Conservation (phyloP, 64 coral and sea anemone genomes). For the Exaiptasia diaphana region DNA sequence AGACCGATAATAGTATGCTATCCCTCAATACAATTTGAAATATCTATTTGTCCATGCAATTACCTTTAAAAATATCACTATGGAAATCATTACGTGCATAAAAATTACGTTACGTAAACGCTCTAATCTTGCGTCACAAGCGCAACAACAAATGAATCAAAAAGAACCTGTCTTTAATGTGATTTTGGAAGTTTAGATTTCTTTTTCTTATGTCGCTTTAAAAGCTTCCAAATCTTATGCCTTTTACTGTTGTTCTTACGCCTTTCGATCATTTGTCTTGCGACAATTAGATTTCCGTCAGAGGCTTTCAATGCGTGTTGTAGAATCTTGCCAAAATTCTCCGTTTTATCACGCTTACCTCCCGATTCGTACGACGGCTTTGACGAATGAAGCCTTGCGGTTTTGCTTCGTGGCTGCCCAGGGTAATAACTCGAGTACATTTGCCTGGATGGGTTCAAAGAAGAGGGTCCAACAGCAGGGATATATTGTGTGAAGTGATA, state of each 20-base stretch:
- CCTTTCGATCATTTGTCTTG: not conserved
- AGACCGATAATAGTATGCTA: no score
- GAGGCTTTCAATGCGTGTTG: not conserved
- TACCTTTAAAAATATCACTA: no score
- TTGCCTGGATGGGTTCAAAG: not conserved
- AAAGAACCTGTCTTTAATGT: no score
- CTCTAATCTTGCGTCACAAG: no score
- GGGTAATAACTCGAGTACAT: not conserved
- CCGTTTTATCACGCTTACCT: not conserved
- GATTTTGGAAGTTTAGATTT: not conserved
- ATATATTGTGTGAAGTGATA: not conserved
- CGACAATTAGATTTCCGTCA: not conserved
- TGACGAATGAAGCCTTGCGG: not conserved
- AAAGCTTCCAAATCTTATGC: not conserved
- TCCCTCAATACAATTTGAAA: no score
- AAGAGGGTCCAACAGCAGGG: not conserved
- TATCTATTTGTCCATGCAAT: no score
- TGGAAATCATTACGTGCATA: no score
- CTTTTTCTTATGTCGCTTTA: not conserved
- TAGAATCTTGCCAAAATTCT: not conserved
- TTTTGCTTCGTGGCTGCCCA: not conserved
- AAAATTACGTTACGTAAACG: no score
- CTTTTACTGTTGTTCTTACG: not conserved
- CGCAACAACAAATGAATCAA: no score
- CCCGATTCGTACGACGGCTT: not conserved